phyloP scores from a whole-genome alignment of 1,140 invertebrate species.

The Goniozus legneri region DNA sequence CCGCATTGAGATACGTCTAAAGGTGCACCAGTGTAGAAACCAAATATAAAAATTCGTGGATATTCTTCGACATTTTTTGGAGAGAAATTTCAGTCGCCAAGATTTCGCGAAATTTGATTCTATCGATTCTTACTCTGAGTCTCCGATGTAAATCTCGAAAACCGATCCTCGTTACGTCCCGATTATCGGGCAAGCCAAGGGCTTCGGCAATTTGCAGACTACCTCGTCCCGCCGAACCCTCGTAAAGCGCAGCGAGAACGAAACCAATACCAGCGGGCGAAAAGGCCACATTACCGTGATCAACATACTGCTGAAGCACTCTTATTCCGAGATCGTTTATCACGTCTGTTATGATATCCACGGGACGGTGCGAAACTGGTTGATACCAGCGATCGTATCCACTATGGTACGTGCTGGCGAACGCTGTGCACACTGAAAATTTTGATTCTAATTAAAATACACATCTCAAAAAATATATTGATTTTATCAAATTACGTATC shows the following conservation, averaged over 20 bases:
- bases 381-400: conserved; percentile 30
- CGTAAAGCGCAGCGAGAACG: conserved; percentile 71
- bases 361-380: conserved; percentile 45
- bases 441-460: no score
- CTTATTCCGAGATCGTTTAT: conserved; percentile 70
- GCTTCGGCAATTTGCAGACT: conserved; percentile 66
- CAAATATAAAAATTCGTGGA: no score
- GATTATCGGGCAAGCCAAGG: conserved; percentile 65
- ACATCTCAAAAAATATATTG: conserved; percentile 1
- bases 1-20: conserved; percentile 76
- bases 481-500: no score
- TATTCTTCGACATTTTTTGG: no score
- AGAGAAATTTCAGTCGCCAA: no score
- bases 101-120: no score
- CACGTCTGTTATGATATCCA: conserved; percentile 74
- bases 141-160: conserved; percentile 75
- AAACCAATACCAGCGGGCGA: conserved; percentile 76
- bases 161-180: conserved; percentile 68
- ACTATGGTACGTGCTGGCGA: conserved; percentile 23
- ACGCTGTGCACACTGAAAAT: conserved; percentile 15
- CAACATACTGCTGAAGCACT: conserved; percentile 56
- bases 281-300: conserved; percentile 79
- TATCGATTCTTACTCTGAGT: conserved; percentile 60
- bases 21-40: conserved; percentile 1
- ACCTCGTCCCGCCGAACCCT: conserved; percentile 68